Base-by-base conservation (phyloP, 2,888 invertebrate species). In the Dyspetes luteomarginatus region DNA sequence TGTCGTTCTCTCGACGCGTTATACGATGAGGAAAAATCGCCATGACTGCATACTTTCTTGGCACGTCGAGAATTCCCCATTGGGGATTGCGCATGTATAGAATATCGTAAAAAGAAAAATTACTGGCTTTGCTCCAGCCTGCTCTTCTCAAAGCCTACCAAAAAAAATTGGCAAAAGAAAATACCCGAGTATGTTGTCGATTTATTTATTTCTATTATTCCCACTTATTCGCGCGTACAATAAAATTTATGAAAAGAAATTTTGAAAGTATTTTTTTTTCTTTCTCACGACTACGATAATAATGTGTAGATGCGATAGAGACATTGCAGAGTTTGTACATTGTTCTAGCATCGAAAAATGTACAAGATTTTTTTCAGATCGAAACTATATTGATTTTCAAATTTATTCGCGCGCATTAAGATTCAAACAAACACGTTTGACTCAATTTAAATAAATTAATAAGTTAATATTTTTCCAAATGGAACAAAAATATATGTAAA, bases 71-170 rank as follows among this genome's bases (percentile, higher is more conserved):
- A 45, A 73, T 74, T 76, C 72, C 76, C 76, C 24, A n/a, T 64
- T 56, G 41, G 64, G 30, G 56, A 64, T 73, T 17, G 7, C 7
- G 19, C 36, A 28, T 45, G 19, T 12, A 22, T 24, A n/a, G 41
- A 30, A 55, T 52, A 19, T 48, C 9, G 17, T 28, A 26, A 62
- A 55, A 48, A 62, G 62, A 81, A 72, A 56, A 26, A 55, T 48
- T 48, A 64, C 79, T 80, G 72, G 77, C 68, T 64, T 48, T 9
- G 45, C 28, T 81, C 81, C 81, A 77, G 77, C 50, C 30, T 36
- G 74, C 30, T 65, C 28, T 56, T 30, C n/a, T n/a, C n/a, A 26
- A 24, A 64, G 56, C 43, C 55, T 56, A 5, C 17, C 5, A 36
- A 22, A 41, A 17, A 60, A 55, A 41, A 48, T 45, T 12, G 24